Evolutionary conservation across 2,797 vertebrate genomes (phyloP).

Genomic region (Knipowitschia caucasica): DNA sequence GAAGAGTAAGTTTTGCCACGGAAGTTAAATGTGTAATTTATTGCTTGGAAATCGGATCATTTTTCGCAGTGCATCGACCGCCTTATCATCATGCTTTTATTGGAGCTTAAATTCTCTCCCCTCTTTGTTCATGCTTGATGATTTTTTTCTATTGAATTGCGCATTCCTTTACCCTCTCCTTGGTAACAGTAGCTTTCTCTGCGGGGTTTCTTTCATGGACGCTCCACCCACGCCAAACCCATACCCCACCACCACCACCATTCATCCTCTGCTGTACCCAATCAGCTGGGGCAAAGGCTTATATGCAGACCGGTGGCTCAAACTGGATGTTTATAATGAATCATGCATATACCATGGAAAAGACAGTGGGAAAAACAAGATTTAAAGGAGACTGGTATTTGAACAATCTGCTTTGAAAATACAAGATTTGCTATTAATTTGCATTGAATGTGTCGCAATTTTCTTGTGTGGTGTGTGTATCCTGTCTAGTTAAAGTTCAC

Average conservation of each 20-base stretch:
- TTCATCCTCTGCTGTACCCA: slow-evolving; percentile 56
- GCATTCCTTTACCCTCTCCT: slow-evolving; percentile 64
- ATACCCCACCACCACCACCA: slow-evolving; percentile 25
- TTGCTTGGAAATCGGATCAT: slow-evolving; percentile 49
- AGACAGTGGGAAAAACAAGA: slow-evolving; percentile 40
- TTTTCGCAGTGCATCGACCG: slow-evolving; percentile 59
- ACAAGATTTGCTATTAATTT: no score
- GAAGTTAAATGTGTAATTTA: slow-evolving; percentile 61
- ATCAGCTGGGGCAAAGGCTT: slow-evolving; percentile 54
- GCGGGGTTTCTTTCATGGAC: slow-evolving; percentile 43
- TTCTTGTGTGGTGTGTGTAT: no score
- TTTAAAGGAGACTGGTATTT: slow-evolving; percentile 42
- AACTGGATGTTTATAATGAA: slow-evolving; percentile 27
- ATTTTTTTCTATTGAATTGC: slow-evolving; percentile 44
- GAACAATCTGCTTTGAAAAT: background rate
- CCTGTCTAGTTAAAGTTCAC: no score
- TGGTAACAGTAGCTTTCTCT: slow-evolving; percentile 65
- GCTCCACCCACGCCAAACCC: slow-evolving; percentile 25
- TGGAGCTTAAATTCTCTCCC: slow-evolving; percentile 32
- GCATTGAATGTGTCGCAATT: no score
- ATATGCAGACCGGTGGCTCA: slow-evolving; percentile 19
- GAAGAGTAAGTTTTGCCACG: slow-evolving; percentile 51
- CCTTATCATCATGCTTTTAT: slow-evolving; percentile 51
- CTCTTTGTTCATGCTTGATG: slow-evolving; percentile 37
- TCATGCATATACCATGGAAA: slow-evolving; percentile 36